phyloP scores from a whole-genome alignment of 2,888 invertebrate species.

The Lamellibrachia satsuma region DNA sequence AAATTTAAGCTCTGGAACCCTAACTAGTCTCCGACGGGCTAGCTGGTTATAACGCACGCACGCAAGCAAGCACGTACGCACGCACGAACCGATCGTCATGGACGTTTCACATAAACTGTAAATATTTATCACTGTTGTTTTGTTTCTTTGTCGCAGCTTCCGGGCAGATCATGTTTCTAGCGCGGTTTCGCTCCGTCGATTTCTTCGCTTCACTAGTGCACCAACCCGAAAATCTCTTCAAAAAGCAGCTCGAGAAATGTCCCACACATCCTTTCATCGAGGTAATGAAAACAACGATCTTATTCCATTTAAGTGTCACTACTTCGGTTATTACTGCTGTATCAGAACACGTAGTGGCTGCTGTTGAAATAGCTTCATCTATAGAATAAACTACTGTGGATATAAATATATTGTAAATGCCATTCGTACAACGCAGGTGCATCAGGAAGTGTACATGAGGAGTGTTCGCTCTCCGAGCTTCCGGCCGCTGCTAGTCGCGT shows the following conservation, averaged over 20 bases:
- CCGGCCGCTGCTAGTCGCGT: not conserved
- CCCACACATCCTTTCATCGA: not conserved
- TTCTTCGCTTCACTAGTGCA: not conserved
- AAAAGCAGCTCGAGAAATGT: not conserved
- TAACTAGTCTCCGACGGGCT: no score
- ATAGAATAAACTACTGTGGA: no score
- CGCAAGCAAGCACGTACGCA: no score
- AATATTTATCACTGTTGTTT: not conserved
- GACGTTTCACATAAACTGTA: not conserved
- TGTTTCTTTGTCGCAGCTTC: not conserved
- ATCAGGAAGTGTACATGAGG: not conserved
- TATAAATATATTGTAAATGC: no score
- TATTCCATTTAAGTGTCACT: not conserved
- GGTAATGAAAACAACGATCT: not conserved
- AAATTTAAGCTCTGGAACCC: no score
- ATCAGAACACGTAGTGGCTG: not conserved
- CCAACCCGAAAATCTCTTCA: not conserved
- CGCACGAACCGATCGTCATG: not conserved
- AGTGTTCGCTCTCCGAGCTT: not conserved
- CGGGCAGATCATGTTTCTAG: conserved; percentile 17
- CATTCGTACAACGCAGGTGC: not conserved
- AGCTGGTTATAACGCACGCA: no score
- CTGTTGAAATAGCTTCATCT: no score
- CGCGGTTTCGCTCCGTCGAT: conserved; percentile 1
- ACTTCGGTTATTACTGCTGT: not conserved